Evolutionary conservation across 2,888 invertebrate genomes (phyloP).

Genomic region (Drosophila birchii): DNA sequence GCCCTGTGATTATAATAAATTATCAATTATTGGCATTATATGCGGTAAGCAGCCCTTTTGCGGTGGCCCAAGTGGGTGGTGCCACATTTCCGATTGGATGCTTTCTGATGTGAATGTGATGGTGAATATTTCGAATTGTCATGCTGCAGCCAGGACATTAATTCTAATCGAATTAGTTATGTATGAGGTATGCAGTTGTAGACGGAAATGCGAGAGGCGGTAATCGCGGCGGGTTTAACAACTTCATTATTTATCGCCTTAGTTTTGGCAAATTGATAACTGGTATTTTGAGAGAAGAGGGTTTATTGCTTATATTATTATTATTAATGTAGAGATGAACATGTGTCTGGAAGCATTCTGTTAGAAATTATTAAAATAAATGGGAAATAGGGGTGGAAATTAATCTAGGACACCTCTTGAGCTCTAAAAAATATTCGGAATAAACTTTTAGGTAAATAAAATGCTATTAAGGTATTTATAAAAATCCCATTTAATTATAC

Average conservation of each 20-base stretch:
- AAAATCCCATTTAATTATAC: not conserved
- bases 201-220: slow-evolving; percentile 39
- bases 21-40: slow-evolving; percentile 78
- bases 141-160: slow-evolving; percentile 66
- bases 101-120: slow-evolving; percentile 38
- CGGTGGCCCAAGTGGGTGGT: slow-evolving; percentile 20
- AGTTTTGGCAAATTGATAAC: slow-evolving; percentile 28
- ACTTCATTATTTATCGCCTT: slow-evolving; percentile 41
- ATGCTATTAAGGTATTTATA: fast-evolving
- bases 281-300: slow-evolving; percentile 5
- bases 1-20: slow-evolving; percentile 76
- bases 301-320: slow-evolving; percentile 29
- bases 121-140: slow-evolving; percentile 59
- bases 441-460: not conserved
- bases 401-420: too few species aligned
- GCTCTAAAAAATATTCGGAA: not conserved
- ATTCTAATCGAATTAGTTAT: slow-evolving; percentile 73
- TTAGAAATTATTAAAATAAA: not conserved
- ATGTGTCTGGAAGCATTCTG: not conserved
- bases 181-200: slow-evolving; percentile 41
- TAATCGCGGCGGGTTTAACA: slow-evolving; percentile 33
- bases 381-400: not conserved
- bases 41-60: slow-evolving; percentile 30
- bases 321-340: slow-evolving; percentile 23
- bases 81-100: slow-evolving; percentile 23